phyloP scores from a whole-genome alignment of 2,888 invertebrate genomes.

The Folsomia manolachei region DNA sequence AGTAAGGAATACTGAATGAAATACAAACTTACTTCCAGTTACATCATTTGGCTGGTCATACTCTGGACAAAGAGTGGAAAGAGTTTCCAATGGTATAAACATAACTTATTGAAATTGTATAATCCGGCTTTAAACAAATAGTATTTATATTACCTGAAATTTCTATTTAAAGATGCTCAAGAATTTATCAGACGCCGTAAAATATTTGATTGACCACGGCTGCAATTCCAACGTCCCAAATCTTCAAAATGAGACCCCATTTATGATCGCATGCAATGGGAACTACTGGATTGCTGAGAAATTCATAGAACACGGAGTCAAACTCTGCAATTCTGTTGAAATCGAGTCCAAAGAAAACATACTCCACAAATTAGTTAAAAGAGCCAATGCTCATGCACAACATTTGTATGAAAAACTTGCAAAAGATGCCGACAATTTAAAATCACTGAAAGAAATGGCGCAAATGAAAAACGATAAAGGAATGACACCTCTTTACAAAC shows the following conservation, averaged over 20 bases:
- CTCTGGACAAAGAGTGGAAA: background rate
- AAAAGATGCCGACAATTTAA: constrained; percentile 9
- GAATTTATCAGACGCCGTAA: constrained; percentile 21
- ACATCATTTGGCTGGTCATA: constrained; percentile 29
- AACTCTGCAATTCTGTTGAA: constrained; percentile 14
- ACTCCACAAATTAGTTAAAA: constrained; percentile 26
- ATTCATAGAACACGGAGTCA: constrained; percentile 15
- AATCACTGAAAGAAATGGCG: constrained; percentile 30
- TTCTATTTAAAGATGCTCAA: constrained; percentile 26
- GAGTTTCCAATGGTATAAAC: constrained; percentile 21
- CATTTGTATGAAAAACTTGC: constrained; percentile 13
- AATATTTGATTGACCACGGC: constrained; percentile 30
- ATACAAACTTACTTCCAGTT: constrained; percentile 32
- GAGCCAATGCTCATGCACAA: background rate
- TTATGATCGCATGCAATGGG: constrained; percentile 24
- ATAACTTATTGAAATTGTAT: too few relatives aligned
- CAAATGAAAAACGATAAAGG: constrained; percentile 28
- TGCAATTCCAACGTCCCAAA: constrained; percentile 33
- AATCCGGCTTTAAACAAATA: background rate
- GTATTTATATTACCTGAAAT: background rate
- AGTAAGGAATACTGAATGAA: constrained; percentile 1
- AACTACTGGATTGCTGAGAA: constrained; percentile 32
- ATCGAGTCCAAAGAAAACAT: constrained; percentile 18
- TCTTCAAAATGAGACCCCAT: constrained; percentile 25
- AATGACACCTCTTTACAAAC: constrained; percentile 28